Base-by-base conservation (phyloP, 2,113 vertebrate species). In the Rhinopithecus roxellana region DNA sequence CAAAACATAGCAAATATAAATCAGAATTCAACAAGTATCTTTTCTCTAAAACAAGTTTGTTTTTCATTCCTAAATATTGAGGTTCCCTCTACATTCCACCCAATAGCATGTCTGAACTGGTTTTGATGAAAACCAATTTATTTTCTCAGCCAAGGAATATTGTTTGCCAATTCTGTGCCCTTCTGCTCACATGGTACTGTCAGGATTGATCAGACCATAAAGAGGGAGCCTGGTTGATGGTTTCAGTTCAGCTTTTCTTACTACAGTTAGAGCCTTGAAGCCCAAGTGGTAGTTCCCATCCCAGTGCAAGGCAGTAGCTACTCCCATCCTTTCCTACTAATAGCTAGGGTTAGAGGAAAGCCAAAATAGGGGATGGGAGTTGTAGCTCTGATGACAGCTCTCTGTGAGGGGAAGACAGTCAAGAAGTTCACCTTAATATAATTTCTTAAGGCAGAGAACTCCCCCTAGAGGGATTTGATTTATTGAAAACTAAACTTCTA, bases 401-500 rank as follows among this genome's bases (percentile, higher is more conserved):
- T 57, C 64, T 90, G 11, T 35, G 32, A 48, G 57, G 52, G 27
- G 70, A 52, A 32, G 30, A 40, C 11, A 88, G 57, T 82, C 94
- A 52, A 27, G 93, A 10, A 81, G 25, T 80, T 93, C 70, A 95
- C 67, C 55, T 93, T 94, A 69, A 23, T n/a, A 79, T 74, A 38
- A 30, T 5, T 93, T 98, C 80, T 98, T 97, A 32, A 50, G 79
- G 50, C 78, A 57, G 23, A 97, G 89, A 91, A 94, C 67, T 95
- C 45, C 40, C 85, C 2, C 20, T 94, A 55, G 27, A 92, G 61
- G 84, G 0, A 70, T 88, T 79, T 75, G 45, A 95, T 97, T 97
- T 97, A 93, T 97, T 96, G 64, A 96, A 97, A 95, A 81, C 69
- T 27, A 94, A 64, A 52, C 55, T 98, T 95, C 79, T 78, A 95